phyloP scores from a whole-genome alignment of 2,888 invertebrate species.

The Luperina testacea region DNA sequence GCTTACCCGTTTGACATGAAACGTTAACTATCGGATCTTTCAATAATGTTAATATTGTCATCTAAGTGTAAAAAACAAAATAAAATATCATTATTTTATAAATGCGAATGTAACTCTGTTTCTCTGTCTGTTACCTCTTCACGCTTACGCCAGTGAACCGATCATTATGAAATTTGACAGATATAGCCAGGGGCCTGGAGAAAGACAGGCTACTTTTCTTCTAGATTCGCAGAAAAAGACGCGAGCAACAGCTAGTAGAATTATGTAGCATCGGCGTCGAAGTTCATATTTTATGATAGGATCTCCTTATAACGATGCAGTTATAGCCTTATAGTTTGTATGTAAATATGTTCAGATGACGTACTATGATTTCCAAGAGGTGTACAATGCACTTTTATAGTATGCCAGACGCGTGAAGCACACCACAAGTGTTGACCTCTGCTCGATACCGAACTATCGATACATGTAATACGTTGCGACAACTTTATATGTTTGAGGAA shows the following conservation, averaged over 20 bases:
- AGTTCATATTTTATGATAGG: conserved; percentile 36
- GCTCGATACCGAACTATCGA: conserved; percentile 49
- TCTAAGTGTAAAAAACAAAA: neutral
- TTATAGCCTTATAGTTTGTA: conserved; percentile 57
- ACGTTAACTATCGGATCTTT: conserved; percentile 22
- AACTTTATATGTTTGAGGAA: conserved; percentile 25
- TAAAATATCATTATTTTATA: no score
- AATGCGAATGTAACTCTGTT: neutral
- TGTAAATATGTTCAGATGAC: conserved; percentile 75
- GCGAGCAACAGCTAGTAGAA: neutral
- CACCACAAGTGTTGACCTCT: conserved; percentile 73
- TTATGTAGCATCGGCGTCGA: conserved; percentile 14
- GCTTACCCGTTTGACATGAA: conserved; percentile 12
- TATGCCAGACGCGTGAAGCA: conserved; percentile 81
- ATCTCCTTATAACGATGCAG: conserved; percentile 55
- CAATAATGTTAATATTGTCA: conserved; percentile 11
- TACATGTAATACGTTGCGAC: conserved; percentile 34
- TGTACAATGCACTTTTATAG: conserved; percentile 88
- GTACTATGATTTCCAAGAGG: conserved; percentile 82
- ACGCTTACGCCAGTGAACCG: no score
- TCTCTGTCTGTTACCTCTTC: neutral
- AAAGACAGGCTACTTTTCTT: neutral
- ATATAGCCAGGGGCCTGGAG: neutral
- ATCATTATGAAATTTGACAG: no score
- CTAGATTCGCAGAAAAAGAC: neutral